Evolutionary conservation across 2,797 vertebrate genomes (phyloP).

Genomic region (Sebastes reedi): DNA sequence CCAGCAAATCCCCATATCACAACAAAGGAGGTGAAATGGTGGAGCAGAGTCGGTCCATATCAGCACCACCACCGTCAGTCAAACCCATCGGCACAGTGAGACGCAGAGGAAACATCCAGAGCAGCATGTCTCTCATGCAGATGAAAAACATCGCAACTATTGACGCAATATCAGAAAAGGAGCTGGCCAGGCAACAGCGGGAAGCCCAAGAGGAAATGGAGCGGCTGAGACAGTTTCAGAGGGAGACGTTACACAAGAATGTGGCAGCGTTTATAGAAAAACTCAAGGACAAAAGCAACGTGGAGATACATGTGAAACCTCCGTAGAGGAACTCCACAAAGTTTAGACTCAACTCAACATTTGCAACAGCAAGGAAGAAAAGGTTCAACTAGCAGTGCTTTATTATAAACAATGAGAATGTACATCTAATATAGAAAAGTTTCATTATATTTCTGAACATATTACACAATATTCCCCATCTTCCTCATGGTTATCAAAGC

Average conservation of each 20-base stretch:
- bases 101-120: constrained; percentile 26
- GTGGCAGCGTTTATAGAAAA: constrained; percentile 75
- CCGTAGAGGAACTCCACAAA: neutral
- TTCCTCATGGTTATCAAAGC: constrained; percentile 72
- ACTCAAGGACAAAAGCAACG: constrained; percentile 44
- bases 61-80: constrained; percentile 31
- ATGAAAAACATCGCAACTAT: constrained; percentile 81
- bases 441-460: neutral
- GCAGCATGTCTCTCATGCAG: constrained; percentile 76
- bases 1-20: constrained; percentile 21
- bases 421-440: neutral
- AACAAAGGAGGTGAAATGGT: neutral
- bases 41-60: constrained; percentile 43
- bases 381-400: neutral
- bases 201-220: constrained; percentile 63
- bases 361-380: neutral
- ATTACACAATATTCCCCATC: constrained; percentile 60
- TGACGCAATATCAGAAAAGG: constrained; percentile 82
- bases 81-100: constrained; percentile 21
- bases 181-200: constrained; percentile 64
- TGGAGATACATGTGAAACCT: neutral
- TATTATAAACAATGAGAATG: neutral
- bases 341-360: neutral
- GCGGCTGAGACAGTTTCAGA: constrained; percentile 56
- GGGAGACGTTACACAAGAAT: constrained; percentile 71